phyloP scores from a whole-genome alignment of 2,797 vertebrate genomes.

The Potorous gilbertii region DNA sequence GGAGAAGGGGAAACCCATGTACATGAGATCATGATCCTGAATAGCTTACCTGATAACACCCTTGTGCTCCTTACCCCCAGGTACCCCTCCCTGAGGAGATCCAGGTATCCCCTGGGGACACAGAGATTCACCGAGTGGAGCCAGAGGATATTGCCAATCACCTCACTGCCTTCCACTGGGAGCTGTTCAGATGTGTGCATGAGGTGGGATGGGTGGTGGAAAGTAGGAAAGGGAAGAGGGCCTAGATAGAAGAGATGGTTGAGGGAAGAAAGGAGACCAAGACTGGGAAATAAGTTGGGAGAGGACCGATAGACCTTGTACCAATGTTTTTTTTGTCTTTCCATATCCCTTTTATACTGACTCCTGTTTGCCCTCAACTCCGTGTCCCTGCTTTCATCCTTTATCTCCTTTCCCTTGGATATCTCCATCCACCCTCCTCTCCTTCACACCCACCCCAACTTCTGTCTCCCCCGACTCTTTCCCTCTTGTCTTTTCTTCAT shows the following conservation, averaged over 20 bases:
- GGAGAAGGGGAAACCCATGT: neutral
- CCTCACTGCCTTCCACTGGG: constrained; percentile 96
- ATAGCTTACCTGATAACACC: neutral
- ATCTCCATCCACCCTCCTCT: neutral
- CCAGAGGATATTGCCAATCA: constrained; percentile 95
- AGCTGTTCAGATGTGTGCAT: constrained; percentile 96
- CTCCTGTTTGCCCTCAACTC: neutral
- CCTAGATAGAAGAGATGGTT: neutral
- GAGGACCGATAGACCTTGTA: neutral
- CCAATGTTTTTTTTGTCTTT: neutral
- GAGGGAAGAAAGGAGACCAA: neutral
- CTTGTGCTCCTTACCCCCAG: constrained; percentile 77
- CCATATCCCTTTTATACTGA: neutral
- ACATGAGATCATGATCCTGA: neutral
- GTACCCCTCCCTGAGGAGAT: constrained; percentile 96
- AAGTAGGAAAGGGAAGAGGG: neutral
- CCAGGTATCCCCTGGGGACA: constrained; percentile 94
- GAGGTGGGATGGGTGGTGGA: constrained; percentile 86
- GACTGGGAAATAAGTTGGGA: neutral
- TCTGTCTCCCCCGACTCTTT: neutral
- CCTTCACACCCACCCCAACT: neutral
- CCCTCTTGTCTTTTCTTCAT: neutral
- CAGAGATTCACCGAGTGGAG: constrained; percentile 95
- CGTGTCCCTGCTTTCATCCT: neutral
- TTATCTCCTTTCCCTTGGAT: neutral